These are phyloP conservation scores for Fopius arisanus DNA, from an alignment of 1,140 invertebrate genomes.

Conservation along the genomic window DNA sequence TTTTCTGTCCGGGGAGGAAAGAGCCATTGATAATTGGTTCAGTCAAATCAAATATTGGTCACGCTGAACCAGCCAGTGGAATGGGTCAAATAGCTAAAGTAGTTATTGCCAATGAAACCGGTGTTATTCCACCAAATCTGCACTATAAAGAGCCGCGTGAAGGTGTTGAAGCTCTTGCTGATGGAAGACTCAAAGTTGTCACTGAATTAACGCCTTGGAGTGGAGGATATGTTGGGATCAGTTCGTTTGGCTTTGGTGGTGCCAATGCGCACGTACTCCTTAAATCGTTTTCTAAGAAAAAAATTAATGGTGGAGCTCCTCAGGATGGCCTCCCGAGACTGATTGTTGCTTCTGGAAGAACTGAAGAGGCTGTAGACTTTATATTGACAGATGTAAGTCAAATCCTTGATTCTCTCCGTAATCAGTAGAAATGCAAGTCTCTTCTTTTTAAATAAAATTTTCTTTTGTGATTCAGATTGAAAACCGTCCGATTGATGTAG, in stretches of 20 bases:
- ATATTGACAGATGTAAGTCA: slow-evolving; percentile 71
- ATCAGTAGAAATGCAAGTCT: too few relatives aligned
- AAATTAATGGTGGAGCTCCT: slow-evolving; percentile 63
- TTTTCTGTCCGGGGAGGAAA: slow-evolving; percentile 76
- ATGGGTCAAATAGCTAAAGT: slow-evolving; percentile 83
- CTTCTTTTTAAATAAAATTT: too few relatives aligned
- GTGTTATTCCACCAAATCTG: slow-evolving; percentile 76
- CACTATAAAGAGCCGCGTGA: slow-evolving; percentile 74
- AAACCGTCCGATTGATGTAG: slow-evolving; percentile 67
- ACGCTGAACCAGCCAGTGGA: slow-evolving; percentile 90
- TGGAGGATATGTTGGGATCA: slow-evolving; percentile 68
- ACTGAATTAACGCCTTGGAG: slow-evolving; percentile 71
- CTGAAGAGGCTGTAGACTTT: slow-evolving; percentile 74
- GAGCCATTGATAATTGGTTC: slow-evolving; percentile 85
- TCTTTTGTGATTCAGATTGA: slow-evolving; percentile 43
- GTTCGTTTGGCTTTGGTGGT: slow-evolving; percentile 73
- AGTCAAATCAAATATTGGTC: slow-evolving; percentile 93
- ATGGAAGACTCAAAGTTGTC: slow-evolving; percentile 72
- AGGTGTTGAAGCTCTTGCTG: slow-evolving; percentile 72
- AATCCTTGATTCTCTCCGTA: too few relatives aligned
- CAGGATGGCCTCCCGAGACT: slow-evolving; percentile 69
- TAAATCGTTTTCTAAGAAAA: slow-evolving; percentile 64
- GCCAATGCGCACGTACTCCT: slow-evolving; percentile 75
- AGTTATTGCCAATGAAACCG: slow-evolving; percentile 75
- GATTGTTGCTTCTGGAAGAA: slow-evolving; percentile 72